phyloP scores from a whole-genome alignment of 2,113 vertebrate species.

The Astatotilapia flaviijosephi region DNA sequence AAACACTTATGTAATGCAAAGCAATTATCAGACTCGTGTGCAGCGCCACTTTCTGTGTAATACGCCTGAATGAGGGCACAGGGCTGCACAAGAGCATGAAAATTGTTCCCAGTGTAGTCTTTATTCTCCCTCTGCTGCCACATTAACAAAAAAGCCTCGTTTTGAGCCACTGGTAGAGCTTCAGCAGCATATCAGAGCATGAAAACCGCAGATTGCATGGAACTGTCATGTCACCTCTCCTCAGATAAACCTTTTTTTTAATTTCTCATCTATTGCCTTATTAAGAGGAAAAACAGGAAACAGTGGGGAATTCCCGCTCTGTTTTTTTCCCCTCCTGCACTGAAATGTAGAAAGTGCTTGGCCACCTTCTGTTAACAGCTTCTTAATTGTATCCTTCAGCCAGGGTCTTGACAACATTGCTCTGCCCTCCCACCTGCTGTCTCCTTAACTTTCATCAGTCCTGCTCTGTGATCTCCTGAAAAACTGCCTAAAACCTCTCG shows the following conservation, averaged over 20 bases:
- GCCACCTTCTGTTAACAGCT: neutral
- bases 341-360: neutral
- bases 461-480: neutral
- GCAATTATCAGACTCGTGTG: neutral
- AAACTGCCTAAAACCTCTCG: neutral
- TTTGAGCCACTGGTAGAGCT: neutral
- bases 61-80: neutral
- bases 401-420: neutral
- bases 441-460: slow-evolving; percentile 26
- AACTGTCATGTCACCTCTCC: neutral
- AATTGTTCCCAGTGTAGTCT: neutral
- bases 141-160: neutral
- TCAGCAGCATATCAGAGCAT: neutral
- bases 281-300: neutral
- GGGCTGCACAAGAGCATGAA: neutral
- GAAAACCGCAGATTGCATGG: neutral
- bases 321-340: rapidly evolving
- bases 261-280: neutral
- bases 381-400: neutral
- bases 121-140: neutral
- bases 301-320: neutral
- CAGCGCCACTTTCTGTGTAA: neutral
- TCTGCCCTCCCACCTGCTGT: slow-evolving; percentile 15
- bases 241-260: neutral
- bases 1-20: neutral